Evolutionary conservation across 2,888 invertebrate species (phyloP), one percentile per base, ranked within the genome.

Genomic region (Tholera decimalis): DNA sequence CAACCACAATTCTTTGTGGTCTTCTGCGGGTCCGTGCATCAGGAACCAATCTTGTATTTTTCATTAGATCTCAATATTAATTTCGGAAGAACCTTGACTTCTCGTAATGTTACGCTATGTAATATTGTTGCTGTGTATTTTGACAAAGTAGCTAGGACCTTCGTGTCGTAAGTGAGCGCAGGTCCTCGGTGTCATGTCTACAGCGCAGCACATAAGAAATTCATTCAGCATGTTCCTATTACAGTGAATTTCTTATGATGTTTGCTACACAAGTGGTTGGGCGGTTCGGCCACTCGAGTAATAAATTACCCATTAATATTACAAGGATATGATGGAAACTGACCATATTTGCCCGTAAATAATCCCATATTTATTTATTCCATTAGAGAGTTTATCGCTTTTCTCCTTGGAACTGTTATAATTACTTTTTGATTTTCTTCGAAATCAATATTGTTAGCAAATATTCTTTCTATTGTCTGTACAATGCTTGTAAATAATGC

Each of bases 241-340:
- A 62, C 65, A 24, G 68, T 88, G 80, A 86, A 87, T 85, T 83
- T 84, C 80, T 83, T 81, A 89, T 86, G 77, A 80, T 87, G 84
- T 89, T 85, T 84, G 79, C 73, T 65, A 65, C 67, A 46, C 41
- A 75, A 84, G 76, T 68, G 22, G 53, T 60, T 59, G 71, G 76
- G 79, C 73, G 67, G 71, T 69, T 57, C 74, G 53, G 53, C 73
- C 54, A 71, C 73, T 55, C 60, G 46, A 26, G 13, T 49, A 53
- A 70, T 79, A 69, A 63, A 63, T 63, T 53, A 61, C 39, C 46
- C 44, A 65, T 75, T 66, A 75, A 62, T 81, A 57, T 55, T 73
- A 64, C 24, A 59, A 53, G 55, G 60, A 43, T 51, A 44, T 67
- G 44, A 60, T 71, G 73, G 65, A 73, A 57, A 73, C 56, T 47